These are phyloP conservation scores for Hydrolagus affinis DNA, from an alignment of 2,113 vertebrate species.

Conservation along the genomic window DNA sequence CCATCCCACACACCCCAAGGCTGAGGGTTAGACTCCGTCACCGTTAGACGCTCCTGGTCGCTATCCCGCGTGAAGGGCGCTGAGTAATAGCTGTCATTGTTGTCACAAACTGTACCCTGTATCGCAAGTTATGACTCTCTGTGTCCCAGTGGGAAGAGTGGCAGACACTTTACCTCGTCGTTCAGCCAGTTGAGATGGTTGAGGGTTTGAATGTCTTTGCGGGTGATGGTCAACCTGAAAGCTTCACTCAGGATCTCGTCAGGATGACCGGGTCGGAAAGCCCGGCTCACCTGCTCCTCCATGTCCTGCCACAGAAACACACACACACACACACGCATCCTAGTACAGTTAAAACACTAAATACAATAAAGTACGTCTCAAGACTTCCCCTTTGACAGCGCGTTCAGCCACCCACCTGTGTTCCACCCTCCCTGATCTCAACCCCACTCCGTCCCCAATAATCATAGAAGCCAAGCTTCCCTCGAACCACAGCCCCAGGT, in stretches of 20 bases:
- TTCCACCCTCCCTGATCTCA: too few relatives aligned
- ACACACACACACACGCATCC: neutral
- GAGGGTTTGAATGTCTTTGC: conserved; percentile 93
- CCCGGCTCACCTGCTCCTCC: conserved; percentile 72
- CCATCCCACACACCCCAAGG: neutral
- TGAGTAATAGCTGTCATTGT: too few relatives aligned
- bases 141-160: neutral
- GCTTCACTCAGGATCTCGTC: conserved; percentile 89
- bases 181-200: conserved; percentile 93
- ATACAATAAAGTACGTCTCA: too few relatives aligned
- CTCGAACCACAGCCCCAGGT: neutral
- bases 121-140: too few relatives aligned
- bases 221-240: conserved; percentile 83
- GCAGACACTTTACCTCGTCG: conserved; percentile 68
- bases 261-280: conserved; percentile 67
- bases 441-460: too few relatives aligned
- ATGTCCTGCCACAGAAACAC: conserved; percentile 62
- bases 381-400: too few relatives aligned
- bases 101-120: too few relatives aligned
- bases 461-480: rapidly evolving
- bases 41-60: too few relatives aligned
- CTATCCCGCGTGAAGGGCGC: too few relatives aligned
- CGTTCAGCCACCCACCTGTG: too few relatives aligned
- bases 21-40: too few relatives aligned
- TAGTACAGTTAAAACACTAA: too few relatives aligned